Evolutionary conservation across 2,888 invertebrate genomes (phyloP).

Genomic region (Melanargia galathea): DNA sequence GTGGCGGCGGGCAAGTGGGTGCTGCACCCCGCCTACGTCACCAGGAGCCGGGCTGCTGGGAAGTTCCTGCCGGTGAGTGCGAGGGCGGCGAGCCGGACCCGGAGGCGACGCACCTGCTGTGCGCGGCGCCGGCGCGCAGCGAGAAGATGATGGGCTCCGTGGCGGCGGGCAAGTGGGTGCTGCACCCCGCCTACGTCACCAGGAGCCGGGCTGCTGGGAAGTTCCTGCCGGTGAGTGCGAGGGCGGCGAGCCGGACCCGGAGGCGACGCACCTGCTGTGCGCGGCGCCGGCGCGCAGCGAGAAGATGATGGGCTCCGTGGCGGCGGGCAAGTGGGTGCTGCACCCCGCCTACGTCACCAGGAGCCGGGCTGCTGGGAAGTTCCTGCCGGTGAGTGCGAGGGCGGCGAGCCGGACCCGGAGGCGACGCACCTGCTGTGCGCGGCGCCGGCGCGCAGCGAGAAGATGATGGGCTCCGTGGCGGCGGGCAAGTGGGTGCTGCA

Average conservation of each 20-base stretch:
- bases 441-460: slow-evolving; percentile 91
- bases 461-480: slow-evolving; percentile 92
- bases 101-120: slow-evolving; percentile 87
- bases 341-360: slow-evolving; percentile 89
- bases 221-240: no score
- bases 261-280: slow-evolving; percentile 89
- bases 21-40: slow-evolving; percentile 89
- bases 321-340: slow-evolving; percentile 95
- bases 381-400: no score
- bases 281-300: slow-evolving; percentile 90
- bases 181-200: slow-evolving; percentile 90
- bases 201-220: slow-evolving; percentile 82
- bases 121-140: slow-evolving; percentile 88
- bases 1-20: slow-evolving; percentile 96
- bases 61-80: no score
- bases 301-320: slow-evolving; percentile 92
- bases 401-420: slow-evolving; percentile 72
- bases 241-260: slow-evolving; percentile 72
- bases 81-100: slow-evolving; percentile 77
- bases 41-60: slow-evolving; percentile 83
- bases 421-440: slow-evolving; percentile 90
- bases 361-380: slow-evolving; percentile 80
- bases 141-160: slow-evolving; percentile 94
- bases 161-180: slow-evolving; percentile 94
- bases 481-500: slow-evolving; percentile 95